Evolutionary conservation across 2,888 invertebrate genomes (phyloP).

Genomic region (Amphipyra berbera): DNA sequence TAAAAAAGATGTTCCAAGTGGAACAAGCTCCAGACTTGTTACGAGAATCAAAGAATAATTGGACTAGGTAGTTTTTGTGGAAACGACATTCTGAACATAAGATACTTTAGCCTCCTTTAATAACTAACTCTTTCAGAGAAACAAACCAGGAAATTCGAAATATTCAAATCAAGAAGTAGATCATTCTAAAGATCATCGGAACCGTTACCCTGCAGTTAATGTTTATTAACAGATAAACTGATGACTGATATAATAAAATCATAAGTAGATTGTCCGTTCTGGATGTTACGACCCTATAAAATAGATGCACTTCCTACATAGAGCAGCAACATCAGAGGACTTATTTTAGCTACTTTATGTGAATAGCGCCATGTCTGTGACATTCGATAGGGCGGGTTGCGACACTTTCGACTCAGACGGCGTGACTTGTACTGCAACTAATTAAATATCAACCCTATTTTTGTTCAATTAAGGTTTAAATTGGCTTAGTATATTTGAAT

Average conservation of each 20-base stretch:
- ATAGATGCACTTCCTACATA: slow-evolving; percentile 75
- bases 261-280: slow-evolving; percentile 65
- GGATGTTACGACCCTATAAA: slow-evolving; percentile 72
- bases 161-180: slow-evolving; percentile 18
- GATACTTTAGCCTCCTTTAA: slow-evolving; percentile 22
- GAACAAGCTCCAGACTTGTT: slow-evolving; percentile 49
- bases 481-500: slow-evolving; percentile 27
- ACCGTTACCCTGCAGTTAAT: slow-evolving; percentile 21
- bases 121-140: slow-evolving; percentile 17
- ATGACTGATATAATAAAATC: slow-evolving; percentile 61
- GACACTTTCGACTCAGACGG: slow-evolving; percentile 71
- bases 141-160: slow-evolving; percentile 18
- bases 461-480: slow-evolving; percentile 53
- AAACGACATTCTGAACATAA: slow-evolving; percentile 37
- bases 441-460: slow-evolving; percentile 64
- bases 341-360: slow-evolving; percentile 84
- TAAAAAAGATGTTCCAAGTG: slow-evolving; percentile 49
- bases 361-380: slow-evolving; percentile 76
- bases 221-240: slow-evolving; percentile 39
- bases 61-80: slow-evolving; percentile 58
- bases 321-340: slow-evolving; percentile 74
- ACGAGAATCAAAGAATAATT: slow-evolving; percentile 56
- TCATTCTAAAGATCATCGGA: slow-evolving; percentile 17
- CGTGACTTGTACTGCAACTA: slow-evolving; percentile 38
- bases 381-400: slow-evolving; percentile 81